Percentiles rank a stretch among this genome's conserved stretches.
Evolutionary conservation across 2,113 vertebrate genomes (phyloP).

Genomic region (Mixornis gularis): DNA sequence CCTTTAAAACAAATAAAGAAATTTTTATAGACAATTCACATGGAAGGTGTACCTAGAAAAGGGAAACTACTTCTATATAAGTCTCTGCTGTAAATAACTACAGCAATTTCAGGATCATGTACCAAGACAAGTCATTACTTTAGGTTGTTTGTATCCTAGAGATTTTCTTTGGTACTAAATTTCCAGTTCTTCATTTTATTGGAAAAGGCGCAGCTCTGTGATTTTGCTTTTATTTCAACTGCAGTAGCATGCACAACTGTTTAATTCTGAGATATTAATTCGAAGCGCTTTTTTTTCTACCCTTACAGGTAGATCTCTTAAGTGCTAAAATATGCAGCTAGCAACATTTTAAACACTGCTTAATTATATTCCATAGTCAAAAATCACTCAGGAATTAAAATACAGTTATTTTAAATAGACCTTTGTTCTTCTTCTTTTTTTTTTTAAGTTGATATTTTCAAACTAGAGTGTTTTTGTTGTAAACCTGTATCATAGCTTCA

Average conservation of each 20-base stretch:
- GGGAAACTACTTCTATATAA: not conserved
- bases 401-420: not conserved
- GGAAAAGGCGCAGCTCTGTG: not conserved
- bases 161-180: not conserved
- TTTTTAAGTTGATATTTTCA: not conserved
- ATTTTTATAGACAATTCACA: not conserved
- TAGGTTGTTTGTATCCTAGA: not conserved
- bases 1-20: not conserved
- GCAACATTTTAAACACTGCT: not conserved
- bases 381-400: not conserved
- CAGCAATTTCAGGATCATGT: not conserved
- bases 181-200: not conserved
- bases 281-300: not conserved
- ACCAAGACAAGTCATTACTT: not conserved
- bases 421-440: not conserved
- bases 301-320: not conserved
- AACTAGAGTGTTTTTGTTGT: not conserved
- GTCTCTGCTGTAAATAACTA: not conserved
- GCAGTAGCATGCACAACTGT: not conserved
- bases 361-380: not conserved
- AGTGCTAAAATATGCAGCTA: not conserved
- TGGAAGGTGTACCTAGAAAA: not conserved
- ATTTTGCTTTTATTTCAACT: not conserved
- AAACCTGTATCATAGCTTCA: not conserved
- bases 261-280: not conserved